A percentile compares a stretch with the other conserved stretches of the same genome.
Evolutionary conservation across 1,140 invertebrate genomes (phyloP).

Genomic region (Galleria mellonella): DNA sequence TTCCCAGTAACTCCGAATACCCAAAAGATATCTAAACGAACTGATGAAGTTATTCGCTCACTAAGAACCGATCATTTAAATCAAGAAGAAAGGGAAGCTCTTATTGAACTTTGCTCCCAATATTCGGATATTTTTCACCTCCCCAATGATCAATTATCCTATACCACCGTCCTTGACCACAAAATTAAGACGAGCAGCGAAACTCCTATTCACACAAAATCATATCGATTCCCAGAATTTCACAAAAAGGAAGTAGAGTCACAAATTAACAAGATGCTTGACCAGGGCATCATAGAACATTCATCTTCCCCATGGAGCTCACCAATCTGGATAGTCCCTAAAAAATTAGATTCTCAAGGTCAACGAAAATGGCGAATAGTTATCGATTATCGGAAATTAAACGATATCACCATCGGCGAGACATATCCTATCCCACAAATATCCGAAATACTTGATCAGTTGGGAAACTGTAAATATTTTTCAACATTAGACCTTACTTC

Average conservation of each 20-base stretch:
- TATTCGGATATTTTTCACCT: constrained; percentile 5
- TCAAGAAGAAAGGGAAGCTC: constrained; percentile 1
- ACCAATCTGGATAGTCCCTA: neutral
- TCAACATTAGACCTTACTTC: neutral
- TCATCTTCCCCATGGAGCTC: neutral
- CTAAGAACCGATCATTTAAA: constrained; percentile 1
- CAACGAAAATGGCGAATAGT: neutral
- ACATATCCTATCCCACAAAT: neutral
- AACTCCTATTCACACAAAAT: neutral
- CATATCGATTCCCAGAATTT: neutral
- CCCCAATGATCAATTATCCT: neutral
- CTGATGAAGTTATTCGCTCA: neutral
- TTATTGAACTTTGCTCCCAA: constrained; percentile 2
- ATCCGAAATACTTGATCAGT: neutral
- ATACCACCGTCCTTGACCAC: neutral
- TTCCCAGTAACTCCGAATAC: neutral
- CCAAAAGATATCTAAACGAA: neutral
- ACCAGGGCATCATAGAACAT: neutral
- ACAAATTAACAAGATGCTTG: neutral
- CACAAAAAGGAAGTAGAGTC: neutral
- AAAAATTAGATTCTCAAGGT: neutral
- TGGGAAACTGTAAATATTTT: neutral
- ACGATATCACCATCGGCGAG: neutral
- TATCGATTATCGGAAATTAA: neutral
- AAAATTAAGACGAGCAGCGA: constrained; percentile 2